Base-by-base conservation (phyloP, 2,113 vertebrate genomes). In the Limnothrissa miodon region DNA sequence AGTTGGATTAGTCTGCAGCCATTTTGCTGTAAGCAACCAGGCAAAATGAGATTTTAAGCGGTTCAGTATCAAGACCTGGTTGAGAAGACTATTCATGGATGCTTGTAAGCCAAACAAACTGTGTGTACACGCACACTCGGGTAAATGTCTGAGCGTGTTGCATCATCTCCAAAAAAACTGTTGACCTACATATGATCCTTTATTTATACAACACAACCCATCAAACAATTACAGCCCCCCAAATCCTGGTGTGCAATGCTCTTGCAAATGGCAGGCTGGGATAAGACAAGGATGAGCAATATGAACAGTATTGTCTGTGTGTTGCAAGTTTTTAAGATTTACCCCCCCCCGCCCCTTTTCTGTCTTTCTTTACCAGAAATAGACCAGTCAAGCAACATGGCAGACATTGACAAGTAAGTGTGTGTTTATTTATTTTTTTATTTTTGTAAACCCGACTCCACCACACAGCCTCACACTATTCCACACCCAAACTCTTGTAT, bases 341-440 rank as follows among this genome's bases (percentile, higher is more conserved):
- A 11, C 59, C n/a, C 29, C 2, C 59, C 25, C 7, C 29, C 2
- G 10, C 9, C 8, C 39, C 17, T 81, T 39, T 4, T 88, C 86
- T 56, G 33, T 45, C 82, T 59, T 81, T 80, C 42, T 86, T 78
- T 80, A 15, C 1, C 62, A 90, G 94, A 88, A 89, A 87, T 88
- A 89, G 87, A 85, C 89, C 86, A 88, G 81, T 87, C 66, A 74
- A 74, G 84, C 19, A 89, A 91, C 91, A 99, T 99, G 98, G 97
- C 98, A 91, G 97, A 99, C 91, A 92, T 98, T 84, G 98, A 99
- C 94, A 99, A 99, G 98, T 99, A 94, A 97, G 98, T 97, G 84
- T 51, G n/a, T n/a, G n/a, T n/a, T n/a, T n/a, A n/a, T n/a, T n/a
- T n/a, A n/a, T n/a, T n/a, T n/a, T 62, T 79, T 0, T 10, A 25